Evolutionary conservation across 2,888 invertebrate species (phyloP), one percentile per base, ranked within the genome.

Genomic region (Plebejus melissa): DNA sequence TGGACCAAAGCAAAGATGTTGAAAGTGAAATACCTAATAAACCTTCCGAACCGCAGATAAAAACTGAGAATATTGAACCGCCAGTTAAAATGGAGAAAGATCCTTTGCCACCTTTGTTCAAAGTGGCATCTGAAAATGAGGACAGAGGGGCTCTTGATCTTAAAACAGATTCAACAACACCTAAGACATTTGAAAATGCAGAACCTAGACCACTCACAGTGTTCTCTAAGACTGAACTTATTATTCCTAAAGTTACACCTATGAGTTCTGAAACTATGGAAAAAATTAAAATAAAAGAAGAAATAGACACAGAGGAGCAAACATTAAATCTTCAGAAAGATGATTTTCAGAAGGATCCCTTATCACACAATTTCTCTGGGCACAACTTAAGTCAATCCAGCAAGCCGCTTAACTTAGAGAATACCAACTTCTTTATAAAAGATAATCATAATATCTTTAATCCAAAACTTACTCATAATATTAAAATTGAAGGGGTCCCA

Each of bases 171-270:
- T 76, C 83, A 71, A 87, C 80, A 82, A 69, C 78, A 77, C 79
- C 83, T 77, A 91, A 90, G 82, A 84, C 81, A 77, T 77, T 81
- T 74, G 93, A 93, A 74, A 87, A 81, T 79, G 78, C 84, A 78
- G 91, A 91, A 78, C 81, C 85, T 46, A 86, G 90, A 82, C 83
- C 88, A 46, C 83, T 86, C 57, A 77, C 85, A 77, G 84, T 90
- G 80, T 93, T 88, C 83, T 89, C 94, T 77, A 95, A 95, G 91
- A 94, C 95, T 65, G 95, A 95, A 86, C 90, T 95, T 78, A 95
- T 95, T 79, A 95, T 95, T 82, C 95, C 95, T 50, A 95, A 95
- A 87, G 93, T 94, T 75, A 92, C 93, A 65, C 93, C 94, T 22
- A 94, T 94, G 90, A 91, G 91, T 76, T 90, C 93, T 79, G 94